Base-by-base conservation (phyloP, 1,140 invertebrate genomes). In the Drosophila repletoides region DNA sequence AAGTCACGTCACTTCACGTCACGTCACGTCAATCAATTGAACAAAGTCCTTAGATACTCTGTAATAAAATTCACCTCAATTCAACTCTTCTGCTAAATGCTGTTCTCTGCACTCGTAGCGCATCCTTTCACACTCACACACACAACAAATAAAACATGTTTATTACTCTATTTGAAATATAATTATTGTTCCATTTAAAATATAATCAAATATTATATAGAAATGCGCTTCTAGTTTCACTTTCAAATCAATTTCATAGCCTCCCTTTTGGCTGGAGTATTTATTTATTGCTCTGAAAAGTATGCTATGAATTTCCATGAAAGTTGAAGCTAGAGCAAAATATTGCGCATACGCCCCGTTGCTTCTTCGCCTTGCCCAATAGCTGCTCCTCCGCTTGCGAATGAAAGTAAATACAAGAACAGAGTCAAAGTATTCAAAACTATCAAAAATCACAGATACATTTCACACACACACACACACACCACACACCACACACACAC, bases 271-370 rank as follows among this genome's bases (percentile, higher is more conserved):
- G n/a, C n/a, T n/a, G n/a, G n/a, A n/a, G n/a, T n/a, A n/a, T n/a
- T n/a, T n/a, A n/a, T n/a, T n/a, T n/a, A n/a, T n/a, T n/a, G n/a
- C n/a, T n/a, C n/a, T n/a, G n/a, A n/a, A n/a, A n/a, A n/a, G n/a
- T n/a, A n/a, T n/a, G n/a, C n/a, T n/a, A n/a, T n/a, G n/a, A n/a
- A n/a, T n/a, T n/a, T n/a, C n/a, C n/a, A n/a, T n/a, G n/a, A n/a
- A n/a, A n/a, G n/a, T n/a, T n/a, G n/a, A n/a, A n/a, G n/a, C n/a
- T n/a, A n/a, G n/a, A n/a, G n/a, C n/a, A n/a, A n/a, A n/a, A 73
- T 28, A 73, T 76, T 79, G 71, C 76, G 65, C 76, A 79, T 80
- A 79, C 76, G 76, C 76, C 75, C 65, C 66, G 61, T 79, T 79
- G 72, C 72, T 80, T n/a, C n/a, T n/a, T 80, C 71, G 71, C 58